A percentile compares a stretch with the other conserved stretches of the same genome.
These are phyloP conservation scores for Cylloceria caligata DNA, from an alignment of 2,888 invertebrate genomes.

Conservation along the genomic window DNA sequence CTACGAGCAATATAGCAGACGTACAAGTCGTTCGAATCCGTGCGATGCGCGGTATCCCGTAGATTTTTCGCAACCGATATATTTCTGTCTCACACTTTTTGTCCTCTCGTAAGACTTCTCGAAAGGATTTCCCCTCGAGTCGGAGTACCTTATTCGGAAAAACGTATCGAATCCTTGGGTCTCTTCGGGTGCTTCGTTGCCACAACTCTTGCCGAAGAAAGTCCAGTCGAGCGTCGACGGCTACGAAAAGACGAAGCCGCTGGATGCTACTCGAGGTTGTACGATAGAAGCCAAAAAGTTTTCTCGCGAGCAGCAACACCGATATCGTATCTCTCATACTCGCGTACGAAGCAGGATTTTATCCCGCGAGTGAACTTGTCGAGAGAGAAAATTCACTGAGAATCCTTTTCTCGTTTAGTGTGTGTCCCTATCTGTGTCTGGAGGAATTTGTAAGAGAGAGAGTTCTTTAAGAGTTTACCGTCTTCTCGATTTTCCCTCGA, in stretches of 20 bases:
- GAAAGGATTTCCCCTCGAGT: slow-evolving; percentile 19
- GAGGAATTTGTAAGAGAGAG: background rate
- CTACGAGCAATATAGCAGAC: background rate
- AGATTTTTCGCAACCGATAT: slow-evolving; percentile 2
- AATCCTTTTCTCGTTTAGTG: slow-evolving; percentile 18
- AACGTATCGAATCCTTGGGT: slow-evolving; percentile 47
- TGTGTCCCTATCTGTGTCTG: background rate
- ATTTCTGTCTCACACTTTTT: slow-evolving; percentile 2
- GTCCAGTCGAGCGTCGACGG: slow-evolving; percentile 25
- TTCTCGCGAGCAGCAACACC: slow-evolving; percentile 17
- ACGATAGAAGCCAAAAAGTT: slow-evolving; percentile 35
- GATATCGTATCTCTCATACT: background rate
- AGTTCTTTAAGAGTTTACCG: slow-evolving; percentile 10
- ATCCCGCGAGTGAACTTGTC: slow-evolving; percentile 38
- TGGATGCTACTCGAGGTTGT: slow-evolving; percentile 1
- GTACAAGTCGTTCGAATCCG: background rate
- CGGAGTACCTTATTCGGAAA: slow-evolving; percentile 48
- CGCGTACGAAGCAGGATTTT: background rate
- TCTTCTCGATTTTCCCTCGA: slow-evolving; percentile 9
- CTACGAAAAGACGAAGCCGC: slow-evolving; percentile 14
- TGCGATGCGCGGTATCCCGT: background rate
- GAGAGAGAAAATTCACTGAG: slow-evolving; percentile 49
- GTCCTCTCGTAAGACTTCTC: slow-evolving; percentile 48
- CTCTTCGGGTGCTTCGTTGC: background rate
- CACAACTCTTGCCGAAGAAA: background rate